phyloP scores from a whole-genome alignment of 2,113 vertebrate species.

The Nycticryphes semicollaris region DNA sequence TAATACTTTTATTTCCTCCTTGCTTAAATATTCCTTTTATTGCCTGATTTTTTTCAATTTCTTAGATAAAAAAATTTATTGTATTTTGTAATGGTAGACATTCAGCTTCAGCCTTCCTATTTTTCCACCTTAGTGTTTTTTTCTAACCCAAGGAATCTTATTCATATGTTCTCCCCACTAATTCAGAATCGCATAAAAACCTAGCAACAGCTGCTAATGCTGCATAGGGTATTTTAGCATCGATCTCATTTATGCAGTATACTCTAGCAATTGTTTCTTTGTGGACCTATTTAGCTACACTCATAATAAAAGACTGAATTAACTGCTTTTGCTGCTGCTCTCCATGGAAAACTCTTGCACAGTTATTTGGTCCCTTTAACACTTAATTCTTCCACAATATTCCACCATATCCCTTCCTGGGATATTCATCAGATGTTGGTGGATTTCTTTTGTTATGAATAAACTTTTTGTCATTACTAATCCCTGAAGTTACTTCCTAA shows the following conservation, averaged over 20 bases:
- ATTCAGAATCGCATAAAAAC: neutral
- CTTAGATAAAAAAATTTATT: neutral
- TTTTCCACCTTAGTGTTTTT: neutral
- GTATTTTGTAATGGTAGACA: neutral
- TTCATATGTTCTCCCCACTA: neutral
- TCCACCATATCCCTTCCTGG: neutral
- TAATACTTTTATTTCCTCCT: neutral
- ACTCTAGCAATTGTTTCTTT: neutral
- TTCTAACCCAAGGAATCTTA: neutral
- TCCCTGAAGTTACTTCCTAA: neutral
- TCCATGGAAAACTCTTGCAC: neutral
- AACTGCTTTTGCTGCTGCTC: neutral
- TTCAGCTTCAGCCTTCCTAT: neutral
- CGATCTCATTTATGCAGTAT: neutral
- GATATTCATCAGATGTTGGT: neutral
- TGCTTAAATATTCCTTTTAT: neutral
- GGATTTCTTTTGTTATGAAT: neutral
- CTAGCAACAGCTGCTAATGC: neutral
- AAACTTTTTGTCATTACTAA: neutral
- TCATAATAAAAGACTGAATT: neutral
- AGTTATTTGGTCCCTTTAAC: neutral
- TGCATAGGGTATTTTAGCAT: neutral
- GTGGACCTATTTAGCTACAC: neutral
- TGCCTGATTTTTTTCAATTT: neutral
- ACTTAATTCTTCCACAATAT: neutral